Base-by-base conservation (phyloP, 2,113 vertebrate genomes). In the Oplegnathus fasciatus region DNA sequence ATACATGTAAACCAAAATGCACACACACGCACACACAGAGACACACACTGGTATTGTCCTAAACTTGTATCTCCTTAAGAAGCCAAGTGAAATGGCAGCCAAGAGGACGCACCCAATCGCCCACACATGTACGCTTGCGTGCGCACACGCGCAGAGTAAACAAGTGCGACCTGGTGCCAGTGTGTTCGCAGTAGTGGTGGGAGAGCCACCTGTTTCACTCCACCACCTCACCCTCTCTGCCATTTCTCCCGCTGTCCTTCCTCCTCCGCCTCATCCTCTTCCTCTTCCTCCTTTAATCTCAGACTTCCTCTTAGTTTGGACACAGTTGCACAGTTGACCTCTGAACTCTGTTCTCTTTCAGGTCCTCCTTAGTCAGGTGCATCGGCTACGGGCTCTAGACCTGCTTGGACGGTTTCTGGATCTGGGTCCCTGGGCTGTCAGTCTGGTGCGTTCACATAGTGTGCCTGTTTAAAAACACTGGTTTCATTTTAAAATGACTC, bases 331-430 rank as follows among this genome's bases (percentile, higher is more conserved):
- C 55, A 2, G n/a, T 24, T 90, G 14, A 86, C 50, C 64, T 80
- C 50, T 84, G 68, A 85, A 81, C 78, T 89, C 70, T 91, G 87
- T 32, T 86, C 78, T 93, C 46, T 93, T 78, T n/a, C 93, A 99
- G 98, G 98, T 99, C 75, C 96, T 99, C 90, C 94, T 99, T 44
- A 99, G 98, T 93, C 98, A 99, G 87, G 98, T 99, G 60, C 98
- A 99, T 90, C 96, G 98, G 22, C 95, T 99, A 73, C 93, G 98
- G 68, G 98, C 98, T 3, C 94, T 99, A 26, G 98, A 99, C 83
- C 89, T 99, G 91, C 96, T 99, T 32, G 98, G 98, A 1, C 94
- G 96, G 14, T 99, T 99, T 88, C 87, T 99, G 95, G 98, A 99
- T 93, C 95, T 99, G 87, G 98, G 98, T 5, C 98, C 98, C 50